Percentiles rank a stretch among this genome's conserved stretches.
phyloP scores from a whole-genome alignment of 2,888 invertebrate species.

The Nymphalis polychloros region DNA sequence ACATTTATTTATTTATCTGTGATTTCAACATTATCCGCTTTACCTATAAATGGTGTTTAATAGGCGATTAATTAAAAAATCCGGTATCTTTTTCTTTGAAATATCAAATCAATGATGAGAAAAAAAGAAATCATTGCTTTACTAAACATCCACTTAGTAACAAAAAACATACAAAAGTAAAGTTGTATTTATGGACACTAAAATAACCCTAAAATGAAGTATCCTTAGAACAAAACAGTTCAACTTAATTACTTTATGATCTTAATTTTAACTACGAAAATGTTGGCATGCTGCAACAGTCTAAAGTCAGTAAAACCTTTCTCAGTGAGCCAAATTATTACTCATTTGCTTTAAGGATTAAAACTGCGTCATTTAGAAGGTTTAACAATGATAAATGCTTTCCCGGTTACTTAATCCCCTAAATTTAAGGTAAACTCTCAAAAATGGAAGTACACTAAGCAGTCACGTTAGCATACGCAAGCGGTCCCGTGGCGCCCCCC shows the following conservation, averaged over 20 bases:
- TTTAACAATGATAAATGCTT: slow-evolving; percentile 19
- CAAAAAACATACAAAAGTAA: no score
- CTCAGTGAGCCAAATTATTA: slow-evolving; percentile 7
- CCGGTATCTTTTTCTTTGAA: no score
- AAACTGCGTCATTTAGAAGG: slow-evolving; percentile 15
- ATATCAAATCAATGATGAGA: no score
- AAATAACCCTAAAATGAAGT: background rate
- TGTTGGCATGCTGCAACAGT: slow-evolving; percentile 1
- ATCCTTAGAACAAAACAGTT: background rate
- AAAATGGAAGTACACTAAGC: background rate
- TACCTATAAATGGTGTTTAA: no score
- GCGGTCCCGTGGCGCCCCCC: no score
- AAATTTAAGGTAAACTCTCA: slow-evolving; percentile 2
- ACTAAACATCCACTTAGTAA: no score
- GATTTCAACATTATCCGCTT: no score
- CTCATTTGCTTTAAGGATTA: slow-evolving; percentile 16
- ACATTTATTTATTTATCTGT: no score
- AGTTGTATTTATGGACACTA: no score
- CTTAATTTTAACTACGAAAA: background rate
- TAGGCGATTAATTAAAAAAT: no score
- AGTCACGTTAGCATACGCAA: no score
- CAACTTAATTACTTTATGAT: background rate
- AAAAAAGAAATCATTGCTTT: no score
- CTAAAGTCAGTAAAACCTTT: slow-evolving; percentile 9
- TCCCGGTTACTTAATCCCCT: slow-evolving; percentile 17